These are phyloP conservation scores for Entomobrya multifasciata DNA, from an alignment of 2,888 invertebrate species.

Conservation along the genomic window DNA sequence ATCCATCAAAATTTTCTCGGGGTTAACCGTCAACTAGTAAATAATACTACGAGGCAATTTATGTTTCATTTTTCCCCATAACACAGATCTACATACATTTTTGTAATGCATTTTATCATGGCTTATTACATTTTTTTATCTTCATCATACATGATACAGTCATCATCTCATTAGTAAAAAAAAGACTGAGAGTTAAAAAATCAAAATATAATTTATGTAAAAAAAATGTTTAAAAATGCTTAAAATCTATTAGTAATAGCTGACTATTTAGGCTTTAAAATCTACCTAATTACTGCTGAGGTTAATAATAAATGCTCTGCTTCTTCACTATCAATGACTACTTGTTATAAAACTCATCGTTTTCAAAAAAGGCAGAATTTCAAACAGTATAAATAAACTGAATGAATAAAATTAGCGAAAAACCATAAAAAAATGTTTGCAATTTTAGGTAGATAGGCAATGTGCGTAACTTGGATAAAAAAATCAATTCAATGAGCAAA, in stretches of 20 bases:
- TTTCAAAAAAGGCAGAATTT: constrained; percentile 15
- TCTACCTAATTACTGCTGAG: too few species aligned
- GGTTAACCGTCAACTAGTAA: constrained; percentile 24
- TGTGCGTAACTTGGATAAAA: too few species aligned
- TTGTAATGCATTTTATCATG: neutral
- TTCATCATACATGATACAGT: neutral
- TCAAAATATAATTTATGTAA: neutral
- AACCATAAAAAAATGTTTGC: constrained; percentile 21
- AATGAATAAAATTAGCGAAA: neutral
- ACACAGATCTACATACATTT: neutral
- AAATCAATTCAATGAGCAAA: too few species aligned
- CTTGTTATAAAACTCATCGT: constrained; percentile 30
- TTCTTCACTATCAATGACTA: constrained; percentile 11
- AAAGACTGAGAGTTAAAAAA: neutral
- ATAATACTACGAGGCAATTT: constrained; percentile 32
- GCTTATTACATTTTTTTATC: neutral
- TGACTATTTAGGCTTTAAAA: neutral
- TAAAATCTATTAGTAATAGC: neutral
- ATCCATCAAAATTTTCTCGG: neutral
- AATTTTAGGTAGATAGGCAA: neutral
- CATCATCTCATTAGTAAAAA: too few species aligned
- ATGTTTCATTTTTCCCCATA: neutral
- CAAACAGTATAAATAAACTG: neutral
- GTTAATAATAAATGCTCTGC: neutral
- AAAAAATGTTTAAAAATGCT: neutral